Percentiles rank a stretch among this genome's conserved stretches.
These are phyloP conservation scores for Anolis sagrei DNA, from an alignment of 2,113 vertebrate species.

Conservation along the genomic window DNA sequence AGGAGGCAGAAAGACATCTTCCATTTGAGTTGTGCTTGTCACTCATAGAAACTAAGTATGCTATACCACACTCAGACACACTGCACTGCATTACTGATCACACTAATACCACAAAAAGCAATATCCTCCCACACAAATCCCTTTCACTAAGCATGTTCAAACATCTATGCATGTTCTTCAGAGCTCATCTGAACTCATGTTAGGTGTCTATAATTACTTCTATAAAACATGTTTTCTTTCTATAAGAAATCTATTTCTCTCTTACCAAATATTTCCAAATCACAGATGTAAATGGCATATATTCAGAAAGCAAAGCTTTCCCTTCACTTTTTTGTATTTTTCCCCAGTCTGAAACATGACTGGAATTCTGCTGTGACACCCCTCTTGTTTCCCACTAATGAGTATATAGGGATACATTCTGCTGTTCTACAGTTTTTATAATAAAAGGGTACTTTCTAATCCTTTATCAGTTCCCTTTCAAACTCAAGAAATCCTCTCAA, in stretches of 20 bases:
- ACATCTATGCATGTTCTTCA: not conserved
- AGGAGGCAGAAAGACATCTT: not conserved
- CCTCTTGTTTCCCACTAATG: not conserved
- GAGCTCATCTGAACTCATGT: fast-evolving
- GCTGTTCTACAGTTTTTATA: too few relatives aligned
- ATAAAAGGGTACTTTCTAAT: too few relatives aligned
- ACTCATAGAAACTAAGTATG: not conserved
- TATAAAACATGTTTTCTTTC: not conserved
- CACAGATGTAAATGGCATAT: not conserved
- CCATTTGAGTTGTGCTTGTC: conserved; percentile 25
- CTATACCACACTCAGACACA: not conserved
- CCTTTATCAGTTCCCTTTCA: not conserved
- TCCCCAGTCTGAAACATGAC: not conserved
- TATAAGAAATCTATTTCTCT: not conserved
- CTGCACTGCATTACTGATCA: fast-evolving
- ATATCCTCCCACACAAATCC: fast-evolving
- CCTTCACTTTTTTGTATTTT: not conserved
- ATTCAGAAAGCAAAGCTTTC: not conserved
- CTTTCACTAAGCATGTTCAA: not conserved
- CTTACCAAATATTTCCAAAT: not conserved
- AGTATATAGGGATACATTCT: not conserved
- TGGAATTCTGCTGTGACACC: not conserved
- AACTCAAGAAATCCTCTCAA: not conserved
- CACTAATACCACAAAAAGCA: fast-evolving
- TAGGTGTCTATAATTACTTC: fast-evolving